Evolutionary conservation across 2,888 invertebrate species (phyloP).

Genomic region (Lycia hirtaria): DNA sequence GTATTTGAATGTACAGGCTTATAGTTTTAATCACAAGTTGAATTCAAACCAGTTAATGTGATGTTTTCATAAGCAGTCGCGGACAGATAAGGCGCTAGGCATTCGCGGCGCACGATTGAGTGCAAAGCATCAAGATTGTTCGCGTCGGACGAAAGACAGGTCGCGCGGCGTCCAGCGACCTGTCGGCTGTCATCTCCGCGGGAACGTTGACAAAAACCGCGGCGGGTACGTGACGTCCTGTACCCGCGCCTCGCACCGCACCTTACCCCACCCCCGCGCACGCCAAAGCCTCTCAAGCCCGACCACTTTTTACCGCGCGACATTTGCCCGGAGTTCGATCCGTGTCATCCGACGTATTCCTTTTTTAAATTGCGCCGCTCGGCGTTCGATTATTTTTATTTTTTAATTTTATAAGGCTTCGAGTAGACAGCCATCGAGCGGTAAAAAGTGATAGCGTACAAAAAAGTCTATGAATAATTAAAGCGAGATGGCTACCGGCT

Average conservation of each 20-base stretch:
- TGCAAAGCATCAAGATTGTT: conserved; percentile 74
- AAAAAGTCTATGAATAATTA: conserved; percentile 85
- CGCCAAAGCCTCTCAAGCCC: conserved; percentile 51
- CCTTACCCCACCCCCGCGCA: conserved; percentile 37
- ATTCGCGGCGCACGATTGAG: conserved; percentile 42
- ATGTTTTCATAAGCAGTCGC: conserved; percentile 38
- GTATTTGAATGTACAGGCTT: not conserved
- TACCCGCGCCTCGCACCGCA: conserved; percentile 46
- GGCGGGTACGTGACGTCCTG: conserved; percentile 85
- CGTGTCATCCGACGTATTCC: conserved; percentile 85
- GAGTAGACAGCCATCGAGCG: conserved; percentile 70
- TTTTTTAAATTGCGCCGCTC: conserved; percentile 81
- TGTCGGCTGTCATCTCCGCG: conserved; percentile 85
- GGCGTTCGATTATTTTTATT: conserved; percentile 78
- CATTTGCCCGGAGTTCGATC: conserved; percentile 86
- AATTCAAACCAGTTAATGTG: not conserved
- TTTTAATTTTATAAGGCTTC: conserved; percentile 83
- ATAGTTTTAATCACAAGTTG: not conserved
- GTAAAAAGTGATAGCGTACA: conserved; percentile 81
- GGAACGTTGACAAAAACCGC: conserved; percentile 85
- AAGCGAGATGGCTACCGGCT: conserved; percentile 84
- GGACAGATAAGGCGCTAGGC: conserved; percentile 30
- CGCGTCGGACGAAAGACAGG: conserved; percentile 59
- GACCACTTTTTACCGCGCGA: conserved; percentile 85
- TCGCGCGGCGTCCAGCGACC: conserved; percentile 82